Evolutionary conservation across 2,797 vertebrate genomes (phyloP).

Genomic region (Sphaeramia orbicularis): DNA sequence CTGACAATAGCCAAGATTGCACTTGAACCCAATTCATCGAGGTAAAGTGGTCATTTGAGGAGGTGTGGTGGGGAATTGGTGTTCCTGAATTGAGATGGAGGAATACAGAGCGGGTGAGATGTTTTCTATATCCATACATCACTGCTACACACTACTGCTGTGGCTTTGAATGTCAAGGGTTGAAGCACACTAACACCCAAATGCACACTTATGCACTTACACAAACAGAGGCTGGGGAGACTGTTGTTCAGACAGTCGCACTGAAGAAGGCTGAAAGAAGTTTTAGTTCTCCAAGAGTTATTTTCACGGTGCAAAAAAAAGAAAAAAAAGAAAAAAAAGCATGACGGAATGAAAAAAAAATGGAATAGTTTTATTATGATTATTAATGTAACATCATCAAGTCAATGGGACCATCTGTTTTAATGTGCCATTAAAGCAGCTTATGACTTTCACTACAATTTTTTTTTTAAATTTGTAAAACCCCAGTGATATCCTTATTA

Average conservation of each 20-base stretch:
- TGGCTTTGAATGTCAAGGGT: neutral
- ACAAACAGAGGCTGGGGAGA: neutral
- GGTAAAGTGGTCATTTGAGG: slow-evolving; percentile 80
- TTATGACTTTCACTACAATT: too few species aligned
- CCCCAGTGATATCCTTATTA: too few species aligned
- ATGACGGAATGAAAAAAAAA: too few species aligned
- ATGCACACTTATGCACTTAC: neutral
- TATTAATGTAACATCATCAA: too few species aligned
- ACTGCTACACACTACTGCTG: slow-evolving; percentile 32
- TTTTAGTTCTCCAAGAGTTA: too few species aligned
- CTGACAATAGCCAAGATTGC: slow-evolving; percentile 84
- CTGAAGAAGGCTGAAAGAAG: neutral
- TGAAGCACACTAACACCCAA: neutral
- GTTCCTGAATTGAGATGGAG: slow-evolving; percentile 64
- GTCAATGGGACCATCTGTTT: too few species aligned
- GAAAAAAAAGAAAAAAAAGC: too few species aligned
- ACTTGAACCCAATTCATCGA: slow-evolving; percentile 82
- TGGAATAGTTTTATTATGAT: too few species aligned
- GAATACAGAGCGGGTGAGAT: slow-evolving; percentile 51
- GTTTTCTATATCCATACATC: slow-evolving; percentile 50
- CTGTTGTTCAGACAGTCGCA: neutral
- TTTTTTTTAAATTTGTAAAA: too few species aligned
- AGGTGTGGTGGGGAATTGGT: slow-evolving; percentile 63
- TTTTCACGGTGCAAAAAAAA: too few species aligned
- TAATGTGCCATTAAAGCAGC: too few species aligned